Evolutionary conservation across 2,888 invertebrate genomes (phyloP).

Genomic region (Spisula solida): DNA sequence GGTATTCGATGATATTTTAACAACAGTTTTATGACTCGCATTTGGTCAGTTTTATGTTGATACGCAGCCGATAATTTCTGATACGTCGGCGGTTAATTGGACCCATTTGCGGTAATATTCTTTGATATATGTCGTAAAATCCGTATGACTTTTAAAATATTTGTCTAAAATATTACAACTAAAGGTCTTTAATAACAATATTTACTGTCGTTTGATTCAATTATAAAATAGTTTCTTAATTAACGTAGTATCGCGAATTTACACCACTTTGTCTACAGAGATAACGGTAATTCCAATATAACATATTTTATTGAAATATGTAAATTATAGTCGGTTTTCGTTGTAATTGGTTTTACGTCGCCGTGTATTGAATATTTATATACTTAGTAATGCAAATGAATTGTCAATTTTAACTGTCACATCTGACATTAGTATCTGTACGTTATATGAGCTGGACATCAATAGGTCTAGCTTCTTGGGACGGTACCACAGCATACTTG

Average conservation of each 20-base stretch:
- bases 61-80: constrained; percentile 32
- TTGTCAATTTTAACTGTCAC: neutral
- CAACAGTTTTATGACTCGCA: constrained; percentile 26
- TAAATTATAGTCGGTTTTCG: neutral
- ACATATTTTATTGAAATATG: constrained; percentile 11
- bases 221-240: constrained; percentile 34
- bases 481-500: neutral
- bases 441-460: neutral
- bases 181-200: constrained; percentile 16
- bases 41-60: constrained; percentile 31
- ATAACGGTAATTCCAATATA: constrained; percentile 15
- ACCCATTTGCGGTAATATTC: constrained; percentile 30
- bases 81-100: constrained; percentile 7
- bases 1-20: constrained; percentile 27
- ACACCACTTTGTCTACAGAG: constrained; percentile 25
- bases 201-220: constrained; percentile 19
- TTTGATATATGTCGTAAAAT: constrained; percentile 39
- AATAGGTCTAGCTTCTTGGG: neutral
- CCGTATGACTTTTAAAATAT: constrained; percentile 33
- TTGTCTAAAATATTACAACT: constrained; percentile 21
- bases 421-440: neutral
- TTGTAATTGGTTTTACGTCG: constrained; percentile 10
- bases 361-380: neutral
- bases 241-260: constrained; percentile 28
- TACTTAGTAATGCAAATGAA: constrained; percentile 7